Evolutionary conservation across 2,888 invertebrate genomes (phyloP).

Genomic region (Plemyria rubiginata): DNA sequence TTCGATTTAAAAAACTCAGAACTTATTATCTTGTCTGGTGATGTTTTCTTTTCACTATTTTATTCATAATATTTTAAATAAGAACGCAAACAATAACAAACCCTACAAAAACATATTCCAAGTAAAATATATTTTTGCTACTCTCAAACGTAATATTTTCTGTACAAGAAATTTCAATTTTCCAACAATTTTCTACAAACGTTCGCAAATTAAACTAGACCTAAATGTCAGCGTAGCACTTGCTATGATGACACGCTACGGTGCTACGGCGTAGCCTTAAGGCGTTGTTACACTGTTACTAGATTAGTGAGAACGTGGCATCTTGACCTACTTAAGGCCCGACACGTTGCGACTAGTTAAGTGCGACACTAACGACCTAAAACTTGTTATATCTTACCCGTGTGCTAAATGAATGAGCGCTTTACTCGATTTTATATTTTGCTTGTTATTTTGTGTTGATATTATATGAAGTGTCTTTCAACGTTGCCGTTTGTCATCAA

Average conservation of each 20-base stretch:
- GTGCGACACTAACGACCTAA: constrained; percentile 64
- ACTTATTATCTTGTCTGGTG: too few relatives aligned
- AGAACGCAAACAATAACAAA: neutral
- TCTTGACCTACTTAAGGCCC: constrained; percentile 69
- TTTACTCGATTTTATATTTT: constrained; percentile 48
- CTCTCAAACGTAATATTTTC: neutral
- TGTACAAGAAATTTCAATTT: constrained; percentile 7
- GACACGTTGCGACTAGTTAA: constrained; percentile 64
- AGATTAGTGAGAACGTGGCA: constrained; percentile 64
- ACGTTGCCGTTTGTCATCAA: neutral
- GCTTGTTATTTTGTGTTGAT: constrained; percentile 28
- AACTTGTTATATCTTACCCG: constrained; percentile 52
- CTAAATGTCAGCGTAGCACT: constrained; percentile 41
- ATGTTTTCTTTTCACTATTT: neutral
- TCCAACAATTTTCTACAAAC: constrained; percentile 13
- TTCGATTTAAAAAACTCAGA: too few relatives aligned
- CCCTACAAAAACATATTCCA: constrained; percentile 12
- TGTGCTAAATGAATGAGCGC: constrained; percentile 53
- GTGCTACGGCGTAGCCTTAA: constrained; percentile 56
- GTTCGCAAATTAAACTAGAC: constrained; percentile 42
- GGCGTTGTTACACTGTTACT: constrained; percentile 65
- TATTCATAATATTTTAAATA: neutral
- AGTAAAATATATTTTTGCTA: constrained; percentile 22
- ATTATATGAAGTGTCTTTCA: constrained; percentile 9
- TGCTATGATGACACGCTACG: constrained; percentile 49